phyloP scores from a whole-genome alignment of 2,888 invertebrate species.

The Temnothorax ravouxi region DNA sequence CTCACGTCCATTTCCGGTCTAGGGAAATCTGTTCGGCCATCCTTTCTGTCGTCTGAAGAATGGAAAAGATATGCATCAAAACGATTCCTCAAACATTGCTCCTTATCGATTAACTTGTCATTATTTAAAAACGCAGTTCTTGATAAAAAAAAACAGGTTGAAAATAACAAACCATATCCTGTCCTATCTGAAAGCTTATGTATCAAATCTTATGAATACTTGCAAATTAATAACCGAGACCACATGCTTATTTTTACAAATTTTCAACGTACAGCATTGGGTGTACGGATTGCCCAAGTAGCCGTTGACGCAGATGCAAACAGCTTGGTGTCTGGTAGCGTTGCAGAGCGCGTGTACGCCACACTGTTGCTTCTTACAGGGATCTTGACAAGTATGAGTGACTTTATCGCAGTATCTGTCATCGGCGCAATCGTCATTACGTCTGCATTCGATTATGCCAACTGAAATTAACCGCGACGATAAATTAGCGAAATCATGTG shows the following conservation, averaged over 20 bases:
- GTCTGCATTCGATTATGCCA: conserved; percentile 88
- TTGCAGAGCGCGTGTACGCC: conserved; percentile 93
- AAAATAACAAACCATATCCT: too few species aligned
- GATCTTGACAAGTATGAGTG: conserved; percentile 92
- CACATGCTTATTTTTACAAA: not conserved
- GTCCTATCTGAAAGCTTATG: not conserved
- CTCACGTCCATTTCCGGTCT: conserved; percentile 95
- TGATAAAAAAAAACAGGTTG: not conserved
- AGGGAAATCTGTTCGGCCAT: conserved; percentile 92
- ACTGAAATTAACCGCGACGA: conserved; percentile 62
- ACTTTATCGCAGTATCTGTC: conserved; percentile 91
- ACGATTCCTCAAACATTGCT: not conserved
- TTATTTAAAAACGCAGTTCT: not conserved
- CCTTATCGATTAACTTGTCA: not conserved
- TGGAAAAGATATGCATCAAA: not conserved
- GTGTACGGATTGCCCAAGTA: conserved; percentile 92
- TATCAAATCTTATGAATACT: not conserved
- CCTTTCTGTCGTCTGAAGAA: conserved; percentile 63
- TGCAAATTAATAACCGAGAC: not conserved
- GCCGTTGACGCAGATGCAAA: conserved; percentile 92
- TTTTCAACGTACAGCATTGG: conserved; percentile 89
- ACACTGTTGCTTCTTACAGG: conserved; percentile 92
- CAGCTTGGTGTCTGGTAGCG: conserved; percentile 91
- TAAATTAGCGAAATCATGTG: not conserved
- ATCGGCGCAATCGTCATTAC: conserved; percentile 92